Base-by-base conservation (phyloP, 2,888 invertebrate genomes). In the Acanthosepion pharaonis region DNA sequence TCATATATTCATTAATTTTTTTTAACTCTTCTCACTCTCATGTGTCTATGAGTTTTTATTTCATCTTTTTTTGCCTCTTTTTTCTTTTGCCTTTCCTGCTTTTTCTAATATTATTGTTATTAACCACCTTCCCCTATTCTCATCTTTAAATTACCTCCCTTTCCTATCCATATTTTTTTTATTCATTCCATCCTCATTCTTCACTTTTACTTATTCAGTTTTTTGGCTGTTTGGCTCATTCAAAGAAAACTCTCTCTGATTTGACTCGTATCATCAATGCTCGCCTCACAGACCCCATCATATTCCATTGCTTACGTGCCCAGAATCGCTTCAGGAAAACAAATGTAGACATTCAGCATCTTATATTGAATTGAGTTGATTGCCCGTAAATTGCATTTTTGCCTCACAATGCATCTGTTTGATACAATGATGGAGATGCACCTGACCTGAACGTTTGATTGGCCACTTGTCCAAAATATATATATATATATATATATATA, bases 301-400 rank as follows among this genome's bases (percentile, higher is more conserved):
- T 78, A 78, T 78, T n/a, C n/a, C n/a, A 78, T 78, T 78, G 78
- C 78, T 78, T 78, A 78, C 78, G 78, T 78, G 78, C 78, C 78
- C 78, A 78, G 78, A 78, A 78, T 78, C 11, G n/a, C 78, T 78
- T n/a, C 78, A 33, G 78, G 78, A 78, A 78, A 78, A 78, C n/a
- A n/a, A 78, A 78, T 78, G 78, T 78, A n/a, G 78, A n/a, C 78
- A 33, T 78, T 78, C 78, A 78, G n/a, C 78, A 33, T 33, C n/a
- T 33, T 78, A 78, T 78, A 78, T 78, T 78, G 78, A 78, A 78
- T 78, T 78, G 78, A 78, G 78, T n/a, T 78, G 78, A 78, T 78
- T 78, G 78, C 78, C 15, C 18, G 78, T 78, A 78, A 78, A 78
- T 78, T 78, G 78, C 78, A 78, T 78, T 59, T 59, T 78, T 78